These are phyloP conservation scores for Ambastaia sidthimunki DNA, from an alignment of 2,797 vertebrate species.

Conservation along the genomic window DNA sequence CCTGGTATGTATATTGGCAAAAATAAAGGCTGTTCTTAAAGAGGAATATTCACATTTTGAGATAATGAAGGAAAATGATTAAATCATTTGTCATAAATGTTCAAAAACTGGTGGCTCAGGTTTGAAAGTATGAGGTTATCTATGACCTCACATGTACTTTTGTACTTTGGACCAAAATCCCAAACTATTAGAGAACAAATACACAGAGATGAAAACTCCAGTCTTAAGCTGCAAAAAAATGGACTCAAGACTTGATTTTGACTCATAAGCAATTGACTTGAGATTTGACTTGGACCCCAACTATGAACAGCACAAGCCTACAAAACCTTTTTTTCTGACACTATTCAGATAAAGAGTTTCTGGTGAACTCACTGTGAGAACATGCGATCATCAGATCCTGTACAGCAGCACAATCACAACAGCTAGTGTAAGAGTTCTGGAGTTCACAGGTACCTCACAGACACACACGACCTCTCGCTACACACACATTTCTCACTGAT, in stretches of 20 bases:
- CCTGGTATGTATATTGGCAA: constrained; percentile 67
- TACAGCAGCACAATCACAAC: background rate
- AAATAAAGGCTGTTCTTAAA: constrained; percentile 49
- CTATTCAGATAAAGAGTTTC: background rate
- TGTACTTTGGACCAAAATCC: background rate
- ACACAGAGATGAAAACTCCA: background rate
- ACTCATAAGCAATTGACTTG: background rate
- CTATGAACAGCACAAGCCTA: background rate
- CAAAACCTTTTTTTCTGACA: background rate
- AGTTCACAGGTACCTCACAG: background rate
- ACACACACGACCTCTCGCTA: background rate
- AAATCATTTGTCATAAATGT: constrained; percentile 18
- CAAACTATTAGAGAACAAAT: background rate
- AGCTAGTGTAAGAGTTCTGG: background rate
- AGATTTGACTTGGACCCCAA: background rate
- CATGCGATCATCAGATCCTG: background rate
- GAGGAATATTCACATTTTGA: constrained; percentile 48
- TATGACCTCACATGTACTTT: background rate
- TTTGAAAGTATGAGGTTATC: constrained; percentile 11
- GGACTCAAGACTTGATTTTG: background rate
- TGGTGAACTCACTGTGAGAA: background rate
- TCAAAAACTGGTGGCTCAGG: constrained; percentile 2
- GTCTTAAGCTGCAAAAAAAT: background rate
- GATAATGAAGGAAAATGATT: constrained; percentile 45
- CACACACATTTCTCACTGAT: background rate